These are phyloP conservation scores for Drosophila ezoana DNA, from an alignment of 2,888 invertebrate genomes.

Conservation along the genomic window DNA sequence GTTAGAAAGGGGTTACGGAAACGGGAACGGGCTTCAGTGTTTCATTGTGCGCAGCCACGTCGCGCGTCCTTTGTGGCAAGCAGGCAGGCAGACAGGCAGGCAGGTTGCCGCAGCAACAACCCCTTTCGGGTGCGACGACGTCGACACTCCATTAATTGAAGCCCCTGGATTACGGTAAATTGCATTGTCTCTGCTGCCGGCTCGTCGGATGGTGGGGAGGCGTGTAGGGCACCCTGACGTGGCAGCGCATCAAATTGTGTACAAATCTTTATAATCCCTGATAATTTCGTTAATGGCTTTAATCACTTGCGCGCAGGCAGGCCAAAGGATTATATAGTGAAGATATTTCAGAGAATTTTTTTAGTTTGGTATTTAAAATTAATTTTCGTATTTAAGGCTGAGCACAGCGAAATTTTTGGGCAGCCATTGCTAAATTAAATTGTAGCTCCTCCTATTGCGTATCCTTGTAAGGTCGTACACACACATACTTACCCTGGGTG, in stretches of 20 bases:
- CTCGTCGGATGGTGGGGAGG: conserved; percentile 25
- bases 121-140: conserved; percentile 49
- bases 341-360: conserved; percentile 7
- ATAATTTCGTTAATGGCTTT: conserved; percentile 85
- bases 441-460: conserved; percentile 68
- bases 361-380: conserved; percentile 44
- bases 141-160: conserved; percentile 83
- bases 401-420: conserved; percentile 33
- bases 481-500: conserved; percentile 16
- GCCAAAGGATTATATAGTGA: conserved; percentile 17
- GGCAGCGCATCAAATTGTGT: conserved; percentile 69
- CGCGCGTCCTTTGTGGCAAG: neutral
- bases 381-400: conserved; percentile 47
- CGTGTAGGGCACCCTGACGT: conserved; percentile 24
- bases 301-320: conserved; percentile 80
- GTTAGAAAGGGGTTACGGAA: neutral
- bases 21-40: conserved; percentile 28
- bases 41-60: conserved; percentile 34
- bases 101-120: conserved; percentile 49
- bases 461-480: conserved; percentile 59
- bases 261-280: conserved; percentile 83
- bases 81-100: neutral
- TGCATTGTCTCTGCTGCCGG: conserved; percentile 82
- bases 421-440: conserved; percentile 66
- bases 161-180: conserved; percentile 83